Conservation (phyloP, 2,888 invertebrate genomes). For the Drosophila rubida region DNA sequence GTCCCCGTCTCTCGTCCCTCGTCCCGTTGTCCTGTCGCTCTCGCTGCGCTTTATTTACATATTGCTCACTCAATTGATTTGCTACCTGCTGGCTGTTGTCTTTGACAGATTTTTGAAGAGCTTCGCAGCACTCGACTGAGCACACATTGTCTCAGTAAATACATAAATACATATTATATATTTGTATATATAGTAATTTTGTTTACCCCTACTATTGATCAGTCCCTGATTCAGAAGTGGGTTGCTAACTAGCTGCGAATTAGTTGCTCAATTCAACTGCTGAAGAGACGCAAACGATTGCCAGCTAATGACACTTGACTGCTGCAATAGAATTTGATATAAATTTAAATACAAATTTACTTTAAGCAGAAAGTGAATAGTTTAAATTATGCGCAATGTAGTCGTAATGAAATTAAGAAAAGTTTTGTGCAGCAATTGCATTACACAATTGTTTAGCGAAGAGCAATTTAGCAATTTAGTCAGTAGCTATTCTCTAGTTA, state of each 20-base stretch:
- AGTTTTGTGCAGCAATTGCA: no score
- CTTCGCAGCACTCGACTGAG: constrained; percentile 58
- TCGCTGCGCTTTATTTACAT: constrained; percentile 72
- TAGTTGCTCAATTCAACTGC: not conserved
- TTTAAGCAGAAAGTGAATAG: no score
- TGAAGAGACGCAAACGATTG: not conserved
- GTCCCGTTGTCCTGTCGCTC: not conserved
- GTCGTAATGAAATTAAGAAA: no score
- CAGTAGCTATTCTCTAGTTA: no score
- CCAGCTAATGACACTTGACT: not conserved
- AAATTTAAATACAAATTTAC: no score
- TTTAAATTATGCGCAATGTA: no score
- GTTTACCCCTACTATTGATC: not conserved
- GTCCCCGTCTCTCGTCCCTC: not conserved
- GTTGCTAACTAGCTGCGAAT: constrained; percentile 5
- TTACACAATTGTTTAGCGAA: no score
- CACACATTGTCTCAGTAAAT: constrained; percentile 31
- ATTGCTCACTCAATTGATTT: constrained; percentile 79
- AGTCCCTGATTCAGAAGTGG: not conserved
- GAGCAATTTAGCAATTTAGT: no score
- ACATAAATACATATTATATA: no score
- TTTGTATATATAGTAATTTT: not conserved
- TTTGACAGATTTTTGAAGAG: constrained; percentile 74
- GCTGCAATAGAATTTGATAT: not conserved
- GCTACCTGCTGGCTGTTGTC: constrained; percentile 70